Percentiles rank a stretch among this genome's conserved stretches.
Evolutionary conservation across 1,140 invertebrate species (phyloP).

Genomic region (Drosophila bifasciata): DNA sequence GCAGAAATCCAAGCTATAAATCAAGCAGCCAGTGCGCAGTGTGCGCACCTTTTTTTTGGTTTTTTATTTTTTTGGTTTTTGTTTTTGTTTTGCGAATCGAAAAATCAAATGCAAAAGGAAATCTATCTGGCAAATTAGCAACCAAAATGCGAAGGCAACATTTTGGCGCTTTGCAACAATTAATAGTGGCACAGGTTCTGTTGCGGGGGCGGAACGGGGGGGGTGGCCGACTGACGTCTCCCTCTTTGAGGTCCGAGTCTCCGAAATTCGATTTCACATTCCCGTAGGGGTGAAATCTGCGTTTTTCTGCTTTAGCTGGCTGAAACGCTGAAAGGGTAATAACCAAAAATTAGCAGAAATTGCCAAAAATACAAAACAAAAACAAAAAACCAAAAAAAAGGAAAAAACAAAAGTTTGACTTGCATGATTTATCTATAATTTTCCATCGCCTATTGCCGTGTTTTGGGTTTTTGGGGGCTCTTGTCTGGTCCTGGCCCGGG

Average conservation of each 20-base stretch:
- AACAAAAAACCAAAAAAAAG: too few species aligned
- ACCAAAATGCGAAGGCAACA: conserved; percentile 59
- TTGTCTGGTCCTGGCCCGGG: conserved; percentile 3
- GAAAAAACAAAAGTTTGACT: conserved; percentile 63
- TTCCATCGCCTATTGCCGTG: conserved; percentile 62
- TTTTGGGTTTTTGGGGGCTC: conserved; percentile 5
- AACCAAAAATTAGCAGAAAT: conserved; percentile 83
- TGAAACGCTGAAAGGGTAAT: conserved; percentile 74
- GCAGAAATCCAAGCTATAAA: conserved; percentile 67
- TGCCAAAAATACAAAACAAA: conserved; percentile 45
- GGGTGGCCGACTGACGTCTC: conserved; percentile 11
- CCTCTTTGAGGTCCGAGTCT: conserved; percentile 32
- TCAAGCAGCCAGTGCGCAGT: conserved; percentile 64
- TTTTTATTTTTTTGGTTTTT: conserved; percentile 6
- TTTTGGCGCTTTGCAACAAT: conserved; percentile 75
- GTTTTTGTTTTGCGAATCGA: conserved; percentile 30
- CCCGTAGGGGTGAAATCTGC: conserved; percentile 82
- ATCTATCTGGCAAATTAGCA: conserved; percentile 66
- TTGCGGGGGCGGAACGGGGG: not conserved
- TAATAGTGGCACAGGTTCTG: conserved; percentile 56
- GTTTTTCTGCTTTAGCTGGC: conserved; percentile 53
- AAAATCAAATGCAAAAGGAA: conserved; percentile 31
- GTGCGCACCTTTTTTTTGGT: conserved; percentile 59
- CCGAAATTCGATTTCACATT: conserved; percentile 79
- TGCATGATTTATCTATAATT: conserved; percentile 83